Evolutionary conservation across 2,113 vertebrate genomes (phyloP).

Genomic region (Romanogobio albipinnatus): DNA sequence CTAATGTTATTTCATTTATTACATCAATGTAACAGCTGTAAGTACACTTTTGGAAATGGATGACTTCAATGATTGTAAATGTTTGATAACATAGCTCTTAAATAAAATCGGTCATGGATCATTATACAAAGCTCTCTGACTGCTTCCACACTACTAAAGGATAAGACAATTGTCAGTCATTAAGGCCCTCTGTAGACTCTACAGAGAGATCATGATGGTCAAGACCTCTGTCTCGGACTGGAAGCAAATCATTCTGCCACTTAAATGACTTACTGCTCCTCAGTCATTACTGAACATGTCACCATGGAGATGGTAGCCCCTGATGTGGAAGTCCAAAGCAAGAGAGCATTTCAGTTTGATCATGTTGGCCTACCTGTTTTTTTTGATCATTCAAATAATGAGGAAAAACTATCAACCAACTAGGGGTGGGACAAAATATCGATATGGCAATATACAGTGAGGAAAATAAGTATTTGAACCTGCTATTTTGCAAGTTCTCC

Average conservation of each 20-base stretch:
- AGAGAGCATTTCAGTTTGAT: background rate
- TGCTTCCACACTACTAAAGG: background rate
- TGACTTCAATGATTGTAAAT: too few relatives aligned
- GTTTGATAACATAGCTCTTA: background rate
- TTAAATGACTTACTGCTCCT: background rate
- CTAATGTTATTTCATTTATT: background rate
- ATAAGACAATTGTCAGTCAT: background rate
- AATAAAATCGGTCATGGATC: background rate
- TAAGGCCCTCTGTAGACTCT: background rate
- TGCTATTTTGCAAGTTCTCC: too few relatives aligned
- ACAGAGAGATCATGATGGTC: background rate
- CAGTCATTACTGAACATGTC: background rate
- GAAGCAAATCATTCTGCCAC: background rate
- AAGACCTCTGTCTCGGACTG: background rate
- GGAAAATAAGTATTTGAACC: too few relatives aligned
- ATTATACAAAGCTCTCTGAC: background rate
- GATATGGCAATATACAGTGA: too few relatives aligned
- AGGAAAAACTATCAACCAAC: background rate
- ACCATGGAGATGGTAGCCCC: background rate
- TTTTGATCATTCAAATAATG: background rate
- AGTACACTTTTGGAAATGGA: background rate
- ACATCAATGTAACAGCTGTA: background rate
- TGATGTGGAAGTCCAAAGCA: background rate
- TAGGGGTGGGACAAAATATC: background rate
- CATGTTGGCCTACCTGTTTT: background rate